Base-by-base conservation (phyloP, 2,113 vertebrate species). In the Columbina picui region DNA sequence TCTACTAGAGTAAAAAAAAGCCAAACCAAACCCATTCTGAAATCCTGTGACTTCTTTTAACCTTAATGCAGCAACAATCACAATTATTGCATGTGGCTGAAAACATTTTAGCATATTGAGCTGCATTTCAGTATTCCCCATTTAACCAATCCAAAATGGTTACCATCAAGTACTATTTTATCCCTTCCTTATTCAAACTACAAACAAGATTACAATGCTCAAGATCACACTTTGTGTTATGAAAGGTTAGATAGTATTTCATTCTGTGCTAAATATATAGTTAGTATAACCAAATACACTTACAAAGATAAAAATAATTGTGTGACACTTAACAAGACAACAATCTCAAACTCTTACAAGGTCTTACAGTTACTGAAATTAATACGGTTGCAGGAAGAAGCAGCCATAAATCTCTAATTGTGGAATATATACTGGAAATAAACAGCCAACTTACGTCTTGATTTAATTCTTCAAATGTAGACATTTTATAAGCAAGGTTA, bases 21-120 rank as follows among this genome's bases (percentile, higher is more conserved):
- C 16, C 14, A 22, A 84, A 73, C 8, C 19, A 84, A 74, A 78
- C n/a, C 25, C 22, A 45, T 32, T 52, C 64, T 56, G 38, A 93
- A 96, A 90, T 90, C 53, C 50, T 79, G 15, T 81, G 49, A 69
- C 52, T 90, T 82, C 70, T 88, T 96, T 93, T 82, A 90, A 84
- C 52, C 64, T 77, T 77, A 84, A 79, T 69, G 45, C 32, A 84
- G 34, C 53, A 93, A 92, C 69, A 82, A 79, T 84, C 65, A 79
- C 34, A 82, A 80, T 64, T 69, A 93, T 79, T 87, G 19, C 39
- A 32, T 50, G 52, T 73, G 84, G 41, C 60, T 87, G 50, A 43
- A 96, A 97, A 92, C 39, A 68, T 69, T 80, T 87, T 80, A 94
- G 70, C 29, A 22, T 53, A 79, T 79, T 53, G 67, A 89, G 39